phyloP scores from a whole-genome alignment of 2,888 invertebrate genomes.

The Gymnosoma rotundatum region DNA sequence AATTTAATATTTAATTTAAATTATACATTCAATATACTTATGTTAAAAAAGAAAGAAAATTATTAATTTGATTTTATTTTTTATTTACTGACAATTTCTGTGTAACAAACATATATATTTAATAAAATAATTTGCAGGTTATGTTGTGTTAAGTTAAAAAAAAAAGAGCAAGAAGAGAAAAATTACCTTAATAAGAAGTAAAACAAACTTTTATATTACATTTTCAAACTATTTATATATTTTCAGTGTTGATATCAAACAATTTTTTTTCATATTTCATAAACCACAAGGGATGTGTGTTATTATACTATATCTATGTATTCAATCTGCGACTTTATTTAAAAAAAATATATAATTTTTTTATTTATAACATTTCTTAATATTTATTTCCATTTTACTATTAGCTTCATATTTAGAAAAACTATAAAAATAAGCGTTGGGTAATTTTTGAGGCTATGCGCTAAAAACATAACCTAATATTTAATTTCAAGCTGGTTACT shows the following conservation, averaged over 20 bases:
- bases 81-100: conserved; percentile 18
- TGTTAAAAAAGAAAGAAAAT: conserved; percentile 3
- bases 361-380: conserved; percentile 12
- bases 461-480: too few relatives aligned
- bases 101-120: conserved; percentile 24
- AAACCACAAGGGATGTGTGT: neutral
- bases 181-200: conserved; percentile 61
- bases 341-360: neutral
- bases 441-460: too few relatives aligned
- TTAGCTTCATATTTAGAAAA: too few relatives aligned
- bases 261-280: neutral
- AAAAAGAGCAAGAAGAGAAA: conserved; percentile 4
- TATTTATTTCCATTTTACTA: neutral
- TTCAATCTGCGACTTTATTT: neutral
- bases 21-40: conserved; percentile 30
- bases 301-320: neutral
- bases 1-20: conserved; percentile 35
- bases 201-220: conserved; percentile 37
- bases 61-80: conserved; percentile 20
- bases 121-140: conserved; percentile 31
- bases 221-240: neutral
- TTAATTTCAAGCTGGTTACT: too few relatives aligned
- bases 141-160: conserved; percentile 5
- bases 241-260: conserved; percentile 12
- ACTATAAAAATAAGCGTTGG: too few relatives aligned